These are phyloP conservation scores for Chionoecetes opilio DNA, from an alignment of 1,140 invertebrate genomes.

Conservation along the genomic window DNA sequence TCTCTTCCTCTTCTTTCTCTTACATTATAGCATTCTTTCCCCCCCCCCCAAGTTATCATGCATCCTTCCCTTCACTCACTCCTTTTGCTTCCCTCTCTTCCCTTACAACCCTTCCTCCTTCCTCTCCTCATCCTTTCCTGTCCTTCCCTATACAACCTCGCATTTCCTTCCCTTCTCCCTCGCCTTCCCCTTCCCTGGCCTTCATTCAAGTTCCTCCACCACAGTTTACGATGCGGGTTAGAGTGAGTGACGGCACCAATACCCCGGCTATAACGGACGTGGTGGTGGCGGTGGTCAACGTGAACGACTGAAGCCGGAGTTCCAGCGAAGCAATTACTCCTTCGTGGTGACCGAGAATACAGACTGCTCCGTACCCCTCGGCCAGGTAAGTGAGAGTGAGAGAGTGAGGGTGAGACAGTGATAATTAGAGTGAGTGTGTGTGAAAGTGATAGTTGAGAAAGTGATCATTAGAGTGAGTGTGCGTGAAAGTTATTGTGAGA, in stretches of 20 bases:
- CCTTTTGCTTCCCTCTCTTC: no score
- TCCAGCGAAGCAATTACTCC: conserved; percentile 61
- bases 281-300: conserved; percentile 60
- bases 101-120: no score
- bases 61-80: no score
- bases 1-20: no score
- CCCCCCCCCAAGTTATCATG: no score
- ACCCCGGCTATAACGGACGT: conserved; percentile 51
- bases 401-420: neutral
- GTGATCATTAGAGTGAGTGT: no score
- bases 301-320: conserved; percentile 65
- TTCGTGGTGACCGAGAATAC: conserved; percentile 73
- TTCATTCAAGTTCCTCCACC: neutral
- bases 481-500: no score
- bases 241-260: conserved; percentile 61
- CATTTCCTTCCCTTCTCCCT: no score
- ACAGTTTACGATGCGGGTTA: conserved; percentile 64
- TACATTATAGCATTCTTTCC: no score
- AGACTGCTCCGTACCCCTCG: conserved; percentile 53
- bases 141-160: neutral
- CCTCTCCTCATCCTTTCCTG: neutral
- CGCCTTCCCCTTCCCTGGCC: neutral
- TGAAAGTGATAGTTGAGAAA: no score
- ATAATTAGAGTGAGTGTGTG: no score
- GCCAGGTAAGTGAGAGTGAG: conserved; percentile 52